These are phyloP conservation scores for Hymenochirus boettgeri DNA, from an alignment of 2,113 vertebrate genomes.

Conservation along the genomic window DNA sequence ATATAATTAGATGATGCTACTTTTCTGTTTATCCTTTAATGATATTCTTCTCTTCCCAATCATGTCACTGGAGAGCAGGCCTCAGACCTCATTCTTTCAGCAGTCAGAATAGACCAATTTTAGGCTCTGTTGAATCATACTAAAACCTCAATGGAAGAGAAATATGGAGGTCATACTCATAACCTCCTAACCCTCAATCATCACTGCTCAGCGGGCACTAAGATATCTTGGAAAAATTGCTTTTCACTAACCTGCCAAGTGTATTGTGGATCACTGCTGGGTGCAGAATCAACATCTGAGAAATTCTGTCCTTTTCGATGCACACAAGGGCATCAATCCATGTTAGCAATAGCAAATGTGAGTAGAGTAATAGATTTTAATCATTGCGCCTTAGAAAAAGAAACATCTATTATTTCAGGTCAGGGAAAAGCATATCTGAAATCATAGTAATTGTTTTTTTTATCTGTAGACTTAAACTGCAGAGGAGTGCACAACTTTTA, in stretches of 20 bases:
- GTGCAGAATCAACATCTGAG: slow-evolving; percentile 34
- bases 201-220: slow-evolving; percentile 21
- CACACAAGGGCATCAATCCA: slow-evolving; percentile 35
- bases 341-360: not conserved
- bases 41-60: not conserved
- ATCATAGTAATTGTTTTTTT: slow-evolving; percentile 29
- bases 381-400: slow-evolving; percentile 23
- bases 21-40: too few relatives aligned
- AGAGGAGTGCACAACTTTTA: not conserved
- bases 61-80: slow-evolving; percentile 2
- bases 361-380: slow-evolving; percentile 16
- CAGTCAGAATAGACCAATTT: slow-evolving; percentile 12
- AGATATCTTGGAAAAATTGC: slow-evolving; percentile 21
- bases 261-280: slow-evolving; percentile 29
- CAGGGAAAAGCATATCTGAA: slow-evolving; percentile 11
- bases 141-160: slow-evolving; percentile 1
- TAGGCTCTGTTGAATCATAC: slow-evolving; percentile 13
- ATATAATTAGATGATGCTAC: too few relatives aligned
- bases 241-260: slow-evolving; percentile 34
- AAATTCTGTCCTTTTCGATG: slow-evolving; percentile 23
- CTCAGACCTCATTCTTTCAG: slow-evolving; percentile 2
- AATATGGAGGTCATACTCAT: slow-evolving; percentile 18
- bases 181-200: slow-evolving; percentile 31
- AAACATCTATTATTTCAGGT: slow-evolving; percentile 33
- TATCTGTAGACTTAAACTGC: not conserved